Base-by-base conservation (phyloP, 2,888 invertebrate genomes). In the Dasypogon diadema region DNA sequence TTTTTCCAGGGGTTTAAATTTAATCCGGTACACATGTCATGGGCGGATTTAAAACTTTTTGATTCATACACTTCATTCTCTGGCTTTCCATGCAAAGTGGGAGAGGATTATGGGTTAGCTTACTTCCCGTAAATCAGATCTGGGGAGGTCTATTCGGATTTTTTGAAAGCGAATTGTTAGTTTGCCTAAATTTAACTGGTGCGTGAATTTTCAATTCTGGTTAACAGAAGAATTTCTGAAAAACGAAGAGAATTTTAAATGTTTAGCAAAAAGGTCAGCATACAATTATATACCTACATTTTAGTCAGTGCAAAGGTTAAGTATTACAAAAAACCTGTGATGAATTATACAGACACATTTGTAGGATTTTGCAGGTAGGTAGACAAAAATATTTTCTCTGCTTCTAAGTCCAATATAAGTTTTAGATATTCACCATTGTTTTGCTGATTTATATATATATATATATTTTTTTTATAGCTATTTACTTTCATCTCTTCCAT, bases 31-130 rank as follows among this genome's bases (percentile, higher is more conserved):
- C 70, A 70, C 70, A 70, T 70, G 70, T 70, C 70, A 34, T 26
- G 54, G 54, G 24, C 37, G 70, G 51, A 51, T 70, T 70, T 54
- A 34, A 54, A 70, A 70, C 54, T 70, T 70, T 70, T 70, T 70
- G 70, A 70, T 70, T 70, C 70, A 70, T 70, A 34, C 22, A 54
- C 54, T 70, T 54, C 37, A 18, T 26, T 21, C 48, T 42, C 21
- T 34, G 37, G 8, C 21, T 42, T 68, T 68, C 16, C 16, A 22
- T 46, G 65, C 42, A 26, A 48, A 68, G n/a, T 48, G 24, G 12
- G 65, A 21, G 48, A 22, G 46, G 46, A 68, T 48, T 48, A 68
- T 48, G 65, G 46, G 6, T 8, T 6, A 68, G 48, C 24, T 68
- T 68, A 48, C 24, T 68, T 8, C 22, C 24, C 65, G 26, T 42